Conservation (phyloP, 2,888 invertebrate species). For the Caenorhabditis sp. region DNA sequence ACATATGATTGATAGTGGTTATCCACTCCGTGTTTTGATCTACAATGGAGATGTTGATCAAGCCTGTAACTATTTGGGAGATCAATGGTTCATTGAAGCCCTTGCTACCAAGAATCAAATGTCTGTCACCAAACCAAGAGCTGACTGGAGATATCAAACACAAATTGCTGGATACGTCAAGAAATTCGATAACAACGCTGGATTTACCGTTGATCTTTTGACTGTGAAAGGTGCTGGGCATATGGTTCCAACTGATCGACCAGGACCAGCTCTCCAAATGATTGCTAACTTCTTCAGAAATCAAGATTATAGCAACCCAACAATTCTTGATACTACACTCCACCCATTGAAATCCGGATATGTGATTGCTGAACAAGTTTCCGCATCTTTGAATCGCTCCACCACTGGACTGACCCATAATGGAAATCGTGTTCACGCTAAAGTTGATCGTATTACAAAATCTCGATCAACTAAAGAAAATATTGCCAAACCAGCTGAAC, state of each 20-base stretch:
- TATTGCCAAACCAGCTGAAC: slow-evolving; percentile 6
- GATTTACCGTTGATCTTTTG: slow-evolving; percentile 55
- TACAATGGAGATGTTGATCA: slow-evolving; percentile 65
- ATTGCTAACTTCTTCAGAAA: slow-evolving; percentile 76
- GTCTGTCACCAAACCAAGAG: slow-evolving; percentile 34
- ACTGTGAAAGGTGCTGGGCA: slow-evolving; percentile 78
- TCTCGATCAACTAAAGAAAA: slow-evolving; percentile 6
- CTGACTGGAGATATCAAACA: slow-evolving; percentile 53
- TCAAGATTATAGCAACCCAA: slow-evolving; percentile 52
- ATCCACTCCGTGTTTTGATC: slow-evolving; percentile 57
- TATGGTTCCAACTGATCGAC: slow-evolving; percentile 84
- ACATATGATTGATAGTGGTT: slow-evolving; percentile 38
- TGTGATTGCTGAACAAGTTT: slow-evolving; percentile 27
- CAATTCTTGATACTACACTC: slow-evolving; percentile 21
- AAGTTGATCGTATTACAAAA: slow-evolving; percentile 19
- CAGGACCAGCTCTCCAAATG: slow-evolving; percentile 81
- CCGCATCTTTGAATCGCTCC: slow-evolving; percentile 18
- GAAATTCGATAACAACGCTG: slow-evolving; percentile 45
- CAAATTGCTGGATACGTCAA: slow-evolving; percentile 63
- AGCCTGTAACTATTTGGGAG: slow-evolving; percentile 63
- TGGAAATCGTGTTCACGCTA: slow-evolving; percentile 35
- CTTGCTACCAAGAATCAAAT: slow-evolving; percentile 43
- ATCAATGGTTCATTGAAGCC: slow-evolving; percentile 64
- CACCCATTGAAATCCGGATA: slow-evolving; percentile 29
- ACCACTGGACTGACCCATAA: slow-evolving; percentile 18